These are phyloP conservation scores for Chloropsis hardwickii DNA, from an alignment of 2,113 vertebrate species.

Conservation along the genomic window DNA sequence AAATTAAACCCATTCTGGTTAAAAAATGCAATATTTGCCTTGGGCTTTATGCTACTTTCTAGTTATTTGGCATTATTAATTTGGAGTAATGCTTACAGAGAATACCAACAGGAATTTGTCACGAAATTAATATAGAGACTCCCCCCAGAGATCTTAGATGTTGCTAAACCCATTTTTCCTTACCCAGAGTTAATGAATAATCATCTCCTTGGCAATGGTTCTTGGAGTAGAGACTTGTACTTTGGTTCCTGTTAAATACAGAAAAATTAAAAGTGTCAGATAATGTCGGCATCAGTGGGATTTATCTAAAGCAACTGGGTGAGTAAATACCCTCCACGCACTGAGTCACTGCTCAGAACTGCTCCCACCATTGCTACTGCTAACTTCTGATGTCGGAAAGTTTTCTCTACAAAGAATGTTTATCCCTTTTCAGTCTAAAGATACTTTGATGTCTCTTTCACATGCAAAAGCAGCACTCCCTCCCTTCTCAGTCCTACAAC, in stretches of 20 bases:
- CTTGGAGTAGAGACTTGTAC: background rate
- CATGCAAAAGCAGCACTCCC: background rate
- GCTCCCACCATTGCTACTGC: background rate
- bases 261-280: slow-evolving; percentile 29
- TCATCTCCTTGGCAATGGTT: slow-evolving; percentile 49
- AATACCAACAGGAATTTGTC: slow-evolving; percentile 29
- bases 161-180: slow-evolving; percentile 35
- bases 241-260: slow-evolving; percentile 27
- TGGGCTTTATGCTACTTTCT: background rate
- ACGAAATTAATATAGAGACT: slow-evolving; percentile 35
- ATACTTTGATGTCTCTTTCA: background rate
- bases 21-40: background rate
- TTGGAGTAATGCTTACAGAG: slow-evolving; percentile 4
- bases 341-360: background rate
- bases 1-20: background rate
- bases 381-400: background rate
- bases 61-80: slow-evolving; percentile 50
- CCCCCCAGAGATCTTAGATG: slow-evolving; percentile 1
- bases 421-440: background rate
- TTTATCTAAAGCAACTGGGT: background rate
- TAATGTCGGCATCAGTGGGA: background rate
- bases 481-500: background rate
- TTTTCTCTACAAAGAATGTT: background rate
- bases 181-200: slow-evolving; percentile 58
- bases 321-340: background rate